These are phyloP conservation scores for Macrotrachela quadricornifera DNA, from an alignment of 1,140 invertebrate species.

Conservation along the genomic window DNA sequence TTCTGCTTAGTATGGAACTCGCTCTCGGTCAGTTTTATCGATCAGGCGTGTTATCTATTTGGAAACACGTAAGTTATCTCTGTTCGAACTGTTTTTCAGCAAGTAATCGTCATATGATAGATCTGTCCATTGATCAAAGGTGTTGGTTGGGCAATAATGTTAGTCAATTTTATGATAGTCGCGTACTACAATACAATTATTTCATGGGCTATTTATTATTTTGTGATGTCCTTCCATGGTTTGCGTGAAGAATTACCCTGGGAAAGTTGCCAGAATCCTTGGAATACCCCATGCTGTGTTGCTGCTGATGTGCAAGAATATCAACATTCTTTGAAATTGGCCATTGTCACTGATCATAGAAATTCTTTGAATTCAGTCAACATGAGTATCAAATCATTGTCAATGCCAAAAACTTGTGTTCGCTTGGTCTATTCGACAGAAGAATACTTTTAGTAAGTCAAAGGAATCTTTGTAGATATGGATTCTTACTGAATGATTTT, in stretches of 20 bases:
- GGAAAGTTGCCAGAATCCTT: slow-evolving; percentile 76
- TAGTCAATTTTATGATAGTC: slow-evolving; percentile 93
- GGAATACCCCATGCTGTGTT: slow-evolving; percentile 67
- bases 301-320: not conserved
- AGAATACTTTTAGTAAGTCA: too few relatives aligned
- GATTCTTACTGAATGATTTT: too few relatives aligned
- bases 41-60: slow-evolving; percentile 29
- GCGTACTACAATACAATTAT: slow-evolving; percentile 99
- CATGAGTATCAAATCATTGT: too few relatives aligned
- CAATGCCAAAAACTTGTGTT: too few relatives aligned
- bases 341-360: too few relatives aligned
- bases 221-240: slow-evolving; percentile 53
- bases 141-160: slow-evolving; percentile 10
- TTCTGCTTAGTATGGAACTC: slow-evolving; percentile 34
- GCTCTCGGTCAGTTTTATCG: slow-evolving; percentile 32
- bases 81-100: not conserved
- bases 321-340: too few relatives aligned
- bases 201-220: slow-evolving; percentile 86
- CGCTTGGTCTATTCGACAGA: too few relatives aligned
- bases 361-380: too few relatives aligned
- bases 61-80: slow-evolving; percentile 29
- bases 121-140: not conserved
- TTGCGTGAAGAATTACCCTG: slow-evolving; percentile 74
- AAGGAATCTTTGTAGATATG: too few relatives aligned
- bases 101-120: not conserved